phyloP scores from a whole-genome alignment of 2,797 vertebrate genomes.

The Myotis vivesi region DNA sequence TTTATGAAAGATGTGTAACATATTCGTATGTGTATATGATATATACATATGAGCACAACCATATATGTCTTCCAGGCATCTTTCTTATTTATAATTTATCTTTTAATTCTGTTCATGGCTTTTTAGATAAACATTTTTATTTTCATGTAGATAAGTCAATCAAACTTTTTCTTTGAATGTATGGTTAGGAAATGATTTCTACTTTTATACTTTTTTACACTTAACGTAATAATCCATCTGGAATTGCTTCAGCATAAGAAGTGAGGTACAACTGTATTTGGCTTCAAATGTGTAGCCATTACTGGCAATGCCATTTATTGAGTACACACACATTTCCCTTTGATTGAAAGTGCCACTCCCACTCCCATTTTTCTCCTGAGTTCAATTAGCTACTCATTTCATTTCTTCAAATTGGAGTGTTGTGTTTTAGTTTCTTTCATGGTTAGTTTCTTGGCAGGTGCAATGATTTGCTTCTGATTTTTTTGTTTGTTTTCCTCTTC shows the following conservation, averaged over 20 bases:
- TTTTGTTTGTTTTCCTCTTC: background rate
- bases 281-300: background rate
- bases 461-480: background rate
- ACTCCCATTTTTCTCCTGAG: background rate
- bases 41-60: background rate
- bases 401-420: background rate
- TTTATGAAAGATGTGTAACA: background rate
- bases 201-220: background rate
- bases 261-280: background rate
- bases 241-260: background rate
- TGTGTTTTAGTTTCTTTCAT: background rate
- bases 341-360: background rate
- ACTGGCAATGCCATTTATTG: background rate
- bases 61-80: background rate
- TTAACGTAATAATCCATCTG: background rate
- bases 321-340: background rate
- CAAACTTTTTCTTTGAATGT: background rate
- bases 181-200: background rate
- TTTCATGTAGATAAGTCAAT: background rate
- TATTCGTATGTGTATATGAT: background rate
- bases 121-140: background rate
- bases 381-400: background rate
- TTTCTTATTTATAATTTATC: background rate
- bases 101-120: slow-evolving; percentile 1
- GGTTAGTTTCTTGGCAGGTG: background rate